Evolutionary conservation across 2,888 invertebrate species (phyloP).

Genomic region (Stenotaenia linearis): DNA sequence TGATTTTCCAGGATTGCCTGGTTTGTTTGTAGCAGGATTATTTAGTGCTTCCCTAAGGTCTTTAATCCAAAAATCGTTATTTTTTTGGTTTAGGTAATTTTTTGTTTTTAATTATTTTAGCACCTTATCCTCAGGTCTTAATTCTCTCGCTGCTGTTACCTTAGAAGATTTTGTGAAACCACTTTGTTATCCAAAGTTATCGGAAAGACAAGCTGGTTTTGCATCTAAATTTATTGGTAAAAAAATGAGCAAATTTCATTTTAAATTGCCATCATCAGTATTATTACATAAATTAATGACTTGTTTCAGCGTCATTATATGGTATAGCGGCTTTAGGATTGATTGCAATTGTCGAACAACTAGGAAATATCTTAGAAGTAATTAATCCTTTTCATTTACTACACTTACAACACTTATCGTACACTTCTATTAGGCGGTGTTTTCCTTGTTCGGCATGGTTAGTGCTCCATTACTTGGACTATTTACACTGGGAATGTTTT

Average conservation of each 20-base stretch:
- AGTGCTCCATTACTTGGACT: constrained; percentile 81
- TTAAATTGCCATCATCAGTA: too few species aligned
- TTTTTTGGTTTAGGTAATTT: neutral
- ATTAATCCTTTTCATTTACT: constrained; percentile 36
- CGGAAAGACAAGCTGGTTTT: constrained; percentile 68
- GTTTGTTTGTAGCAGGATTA: constrained; percentile 90
- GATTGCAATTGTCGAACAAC: constrained; percentile 76
- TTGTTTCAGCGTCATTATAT: constrained; percentile 56
- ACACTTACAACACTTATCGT: neutral
- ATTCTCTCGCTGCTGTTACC: constrained; percentile 84
- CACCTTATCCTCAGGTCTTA: constrained; percentile 90
- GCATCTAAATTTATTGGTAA: constrained; percentile 64
- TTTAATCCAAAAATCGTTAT: neutral
- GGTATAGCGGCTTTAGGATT: constrained; percentile 71
- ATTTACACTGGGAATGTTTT: constrained; percentile 80
- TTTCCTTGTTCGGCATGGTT: constrained; percentile 82
- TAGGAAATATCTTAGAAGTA: constrained; percentile 83
- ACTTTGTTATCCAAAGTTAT: constrained; percentile 57
- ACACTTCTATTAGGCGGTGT: constrained; percentile 58
- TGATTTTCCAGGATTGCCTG: constrained; percentile 69
- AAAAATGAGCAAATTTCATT: too few species aligned
- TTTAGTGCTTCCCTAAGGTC: constrained; percentile 94
- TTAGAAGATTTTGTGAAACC: constrained; percentile 79
- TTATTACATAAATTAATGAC: too few species aligned
- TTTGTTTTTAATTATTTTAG: constrained; percentile 52